Evolutionary conservation across 2,888 invertebrate genomes (phyloP).

Genomic region (Acleris emargana): DNA sequence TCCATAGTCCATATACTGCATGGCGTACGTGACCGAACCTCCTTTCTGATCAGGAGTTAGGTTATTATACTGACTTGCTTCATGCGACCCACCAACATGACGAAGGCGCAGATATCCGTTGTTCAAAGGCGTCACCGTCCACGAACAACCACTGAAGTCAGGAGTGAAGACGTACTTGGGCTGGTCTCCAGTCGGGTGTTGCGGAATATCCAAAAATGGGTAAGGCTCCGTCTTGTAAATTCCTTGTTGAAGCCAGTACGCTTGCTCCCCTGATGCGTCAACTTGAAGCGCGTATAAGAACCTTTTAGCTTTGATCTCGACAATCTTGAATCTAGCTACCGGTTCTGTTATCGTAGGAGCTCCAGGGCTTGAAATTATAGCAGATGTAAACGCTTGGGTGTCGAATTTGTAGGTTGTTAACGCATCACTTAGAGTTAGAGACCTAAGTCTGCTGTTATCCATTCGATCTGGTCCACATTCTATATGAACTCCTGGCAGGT

Average conservation of each 20-base stretch:
- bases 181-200: neutral
- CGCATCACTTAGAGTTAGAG: neutral
- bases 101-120: neutral
- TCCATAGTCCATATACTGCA: conserved; percentile 6
- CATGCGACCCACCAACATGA: neutral
- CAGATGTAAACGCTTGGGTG: neutral
- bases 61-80: neutral
- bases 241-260: conserved; percentile 3
- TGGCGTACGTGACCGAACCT: neutral
- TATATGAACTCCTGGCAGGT: neutral
- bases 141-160: conserved; percentile 4
- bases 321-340: neutral
- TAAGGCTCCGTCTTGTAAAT: neutral
- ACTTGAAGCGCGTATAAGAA: neutral
- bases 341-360: neutral
- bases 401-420: neutral
- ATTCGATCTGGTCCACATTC: neutral
- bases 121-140: conserved; percentile 1
- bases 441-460: neutral
- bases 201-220: neutral
- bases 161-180: conserved; percentile 6
- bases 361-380: neutral
- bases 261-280: neutral
- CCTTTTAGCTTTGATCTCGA: neutral
- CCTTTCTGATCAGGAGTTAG: neutral